Base-by-base conservation (phyloP, 2,888 invertebrate genomes). In the Agrypnus murinus region DNA sequence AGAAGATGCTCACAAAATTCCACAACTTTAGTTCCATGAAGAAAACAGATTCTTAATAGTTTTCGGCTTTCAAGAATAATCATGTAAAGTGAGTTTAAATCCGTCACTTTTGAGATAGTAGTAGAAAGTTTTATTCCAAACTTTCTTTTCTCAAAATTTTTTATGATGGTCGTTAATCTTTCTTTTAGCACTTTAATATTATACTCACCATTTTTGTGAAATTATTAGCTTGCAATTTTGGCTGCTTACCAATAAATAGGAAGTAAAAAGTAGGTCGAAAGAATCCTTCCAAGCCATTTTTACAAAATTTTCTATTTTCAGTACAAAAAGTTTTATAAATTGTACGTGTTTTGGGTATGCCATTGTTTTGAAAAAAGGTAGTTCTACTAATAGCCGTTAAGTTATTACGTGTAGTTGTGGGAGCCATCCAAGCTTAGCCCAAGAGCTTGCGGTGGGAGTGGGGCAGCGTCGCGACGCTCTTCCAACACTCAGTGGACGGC, bases 401-500 rank as follows among this genome's bases (percentile, higher is more conserved):
- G 19, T 65, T 45, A 65, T 65, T 57, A 63, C 55, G 64, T 67
- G 63, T 38, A 59, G 71, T 71, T 64, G 72, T 75, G 75, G 75
- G 70, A 69, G 69, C 55, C 38, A 60, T 65, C 72, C 50, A 69
- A 69, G 69, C 66, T 72, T 70, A 72, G 63, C 38, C 59, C 65
- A 62, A 58, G 46, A 55, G 59, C 31, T 50, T 38, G 74, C 77
- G 78, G 80, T 77, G 79, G 81, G 78, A 78, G 80, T 75, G 74
- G 74, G 69, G 77, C 71, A 76, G 79, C 83, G 81, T 77, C 83
- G 81, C 82, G 83, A 81, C 83, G 83, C 76, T 77, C 76, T 60
- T 69, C 48, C 75, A 72, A 74, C 78, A 78, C 77, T 82, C 79
- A 83, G 83, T 83, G 84, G 82, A 83, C 81, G 81, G 83, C 84